Evolutionary conservation across 2,113 vertebrate genomes (phyloP).

Genomic region (Sturnus vulgaris): DNA sequence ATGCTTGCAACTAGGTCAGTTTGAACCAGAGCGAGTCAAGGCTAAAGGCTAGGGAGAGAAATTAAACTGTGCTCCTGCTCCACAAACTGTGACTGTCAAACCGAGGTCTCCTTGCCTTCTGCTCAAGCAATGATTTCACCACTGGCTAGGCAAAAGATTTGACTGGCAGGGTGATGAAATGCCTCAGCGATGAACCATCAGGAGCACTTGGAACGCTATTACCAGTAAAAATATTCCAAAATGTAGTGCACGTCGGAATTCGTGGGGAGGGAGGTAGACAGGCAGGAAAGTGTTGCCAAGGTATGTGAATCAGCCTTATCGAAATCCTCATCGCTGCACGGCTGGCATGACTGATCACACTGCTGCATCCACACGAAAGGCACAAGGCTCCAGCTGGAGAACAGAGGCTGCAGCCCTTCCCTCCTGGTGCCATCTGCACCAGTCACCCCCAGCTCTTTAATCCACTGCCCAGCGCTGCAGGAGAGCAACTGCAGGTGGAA

Average conservation of each 20-base stretch:
- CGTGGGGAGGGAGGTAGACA: neutral
- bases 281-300: neutral
- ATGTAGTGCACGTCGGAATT: neutral
- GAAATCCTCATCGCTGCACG: neutral
- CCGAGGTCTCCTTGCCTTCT: neutral
- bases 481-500: neutral
- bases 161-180: neutral
- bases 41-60: conserved; percentile 45
- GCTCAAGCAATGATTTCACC: neutral
- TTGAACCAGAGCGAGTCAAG: neutral
- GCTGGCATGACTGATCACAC: neutral
- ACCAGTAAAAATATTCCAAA: neutral
- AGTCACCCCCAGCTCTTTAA: neutral
- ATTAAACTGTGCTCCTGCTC: neutral
- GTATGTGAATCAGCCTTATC: neutral
- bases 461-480: neutral
- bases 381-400: neutral
- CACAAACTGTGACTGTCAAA: neutral
- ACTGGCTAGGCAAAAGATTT: neutral
- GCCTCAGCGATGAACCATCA: neutral
- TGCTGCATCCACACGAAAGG: neutral
- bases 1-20: conserved; percentile 61
- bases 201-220: neutral
- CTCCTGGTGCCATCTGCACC: neutral
- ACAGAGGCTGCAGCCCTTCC: neutral